These are phyloP conservation scores for Malacoraja senta DNA, from an alignment of 2,797 vertebrate species.

Conservation along the genomic window DNA sequence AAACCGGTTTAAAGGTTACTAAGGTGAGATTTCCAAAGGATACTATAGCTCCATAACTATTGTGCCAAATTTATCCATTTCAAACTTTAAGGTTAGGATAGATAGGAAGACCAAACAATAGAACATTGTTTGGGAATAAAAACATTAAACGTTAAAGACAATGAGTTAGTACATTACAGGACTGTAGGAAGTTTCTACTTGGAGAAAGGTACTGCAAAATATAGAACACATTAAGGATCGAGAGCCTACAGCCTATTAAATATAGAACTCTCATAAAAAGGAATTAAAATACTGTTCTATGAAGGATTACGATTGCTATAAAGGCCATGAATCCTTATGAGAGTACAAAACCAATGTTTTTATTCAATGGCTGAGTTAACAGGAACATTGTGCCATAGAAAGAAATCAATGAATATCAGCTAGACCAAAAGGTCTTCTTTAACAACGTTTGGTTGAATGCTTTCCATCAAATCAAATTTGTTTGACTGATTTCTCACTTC, in stretches of 20 bases:
- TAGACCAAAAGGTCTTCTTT: neutral
- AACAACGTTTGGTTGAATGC: neutral
- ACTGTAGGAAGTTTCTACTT: neutral
- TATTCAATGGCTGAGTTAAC: neutral
- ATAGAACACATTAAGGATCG: neutral
- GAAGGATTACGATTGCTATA: no score
- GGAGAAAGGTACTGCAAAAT: neutral
- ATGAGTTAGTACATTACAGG: neutral
- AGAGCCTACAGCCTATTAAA: neutral
- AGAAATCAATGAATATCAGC: neutral
- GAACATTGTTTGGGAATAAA: neutral
- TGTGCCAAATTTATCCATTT: neutral
- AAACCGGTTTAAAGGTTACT: neutral
- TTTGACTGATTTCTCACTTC: slow-evolving; percentile 6
- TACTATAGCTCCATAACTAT: neutral
- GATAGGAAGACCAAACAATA: neutral
- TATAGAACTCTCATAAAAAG: neutral
- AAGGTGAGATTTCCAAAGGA: neutral
- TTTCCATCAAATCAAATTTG: neutral
- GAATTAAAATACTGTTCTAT: neutral
- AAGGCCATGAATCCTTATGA: neutral
- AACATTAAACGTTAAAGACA: neutral
- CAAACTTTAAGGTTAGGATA: neutral
- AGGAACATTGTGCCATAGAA: neutral
- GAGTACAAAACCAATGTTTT: neutral